Evolutionary conservation across 2,888 invertebrate genomes (phyloP).

Genomic region (Sarcophaga caerulescens): DNA sequence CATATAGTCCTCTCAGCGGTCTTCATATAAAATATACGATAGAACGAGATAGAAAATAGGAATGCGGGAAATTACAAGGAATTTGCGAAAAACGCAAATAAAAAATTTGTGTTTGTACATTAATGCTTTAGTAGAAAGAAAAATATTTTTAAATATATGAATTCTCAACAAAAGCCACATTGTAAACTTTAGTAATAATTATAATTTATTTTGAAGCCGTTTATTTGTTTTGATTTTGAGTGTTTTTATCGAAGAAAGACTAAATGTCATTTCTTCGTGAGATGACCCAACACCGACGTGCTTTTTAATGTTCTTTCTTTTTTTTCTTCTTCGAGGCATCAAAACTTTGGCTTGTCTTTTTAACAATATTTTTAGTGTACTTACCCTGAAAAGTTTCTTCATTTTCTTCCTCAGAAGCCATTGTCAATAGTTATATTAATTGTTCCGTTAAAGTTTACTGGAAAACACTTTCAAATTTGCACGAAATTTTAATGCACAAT

Average conservation of each 20-base stretch:
- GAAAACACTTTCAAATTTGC: conserved; percentile 72
- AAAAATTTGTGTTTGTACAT: conserved; percentile 7
- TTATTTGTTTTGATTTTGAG: conserved; percentile 44
- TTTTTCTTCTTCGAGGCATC: conserved; percentile 7
- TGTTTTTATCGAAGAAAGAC: conserved; percentile 14
- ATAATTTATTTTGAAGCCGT: neutral
- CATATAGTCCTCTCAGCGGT: conserved; percentile 45
- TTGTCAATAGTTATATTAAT: conserved; percentile 76
- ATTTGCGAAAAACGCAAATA: conserved; percentile 49
- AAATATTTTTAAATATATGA: neutral
- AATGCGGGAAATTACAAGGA: conserved; percentile 61
- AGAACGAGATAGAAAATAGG: conserved; percentile 56
- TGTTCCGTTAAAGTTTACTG: conserved; percentile 2
- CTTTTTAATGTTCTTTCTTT: conserved; percentile 27
- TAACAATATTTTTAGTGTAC: conserved; percentile 72
- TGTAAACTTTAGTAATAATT: conserved; percentile 1
- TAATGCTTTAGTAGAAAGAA: conserved; percentile 13
- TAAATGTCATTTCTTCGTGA: conserved; percentile 17
- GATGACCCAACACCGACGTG: conserved; percentile 50
- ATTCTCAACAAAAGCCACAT: conserved; percentile 44
- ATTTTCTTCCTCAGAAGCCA: conserved; percentile 94
- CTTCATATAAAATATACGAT: conserved; percentile 20
- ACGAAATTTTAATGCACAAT: conserved; percentile 74
- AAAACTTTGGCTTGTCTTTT: conserved; percentile 40
- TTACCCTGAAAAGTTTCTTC: conserved; percentile 94